Evolutionary conservation across 2,888 invertebrate genomes (phyloP), one percentile per base, ranked within the genome.

Genomic region (Yponomeuta sedellus): DNA sequence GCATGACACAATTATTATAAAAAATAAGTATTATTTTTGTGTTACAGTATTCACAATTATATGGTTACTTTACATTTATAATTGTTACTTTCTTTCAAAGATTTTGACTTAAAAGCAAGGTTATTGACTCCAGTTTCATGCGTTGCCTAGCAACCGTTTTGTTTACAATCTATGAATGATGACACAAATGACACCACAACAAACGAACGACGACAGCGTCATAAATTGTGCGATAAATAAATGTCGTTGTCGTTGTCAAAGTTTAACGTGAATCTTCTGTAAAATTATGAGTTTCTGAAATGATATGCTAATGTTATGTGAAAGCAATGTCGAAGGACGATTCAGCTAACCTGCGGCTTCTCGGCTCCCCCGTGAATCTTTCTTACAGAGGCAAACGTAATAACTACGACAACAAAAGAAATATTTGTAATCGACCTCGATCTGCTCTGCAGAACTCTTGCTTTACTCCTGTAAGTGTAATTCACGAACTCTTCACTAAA

Each of bases 301-400:
- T 40, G 28, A 25, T 19, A 34, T 65, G 40, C 59, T 28, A 59
- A 28, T 59, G 22, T 59, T 65, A 3, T 34, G 11, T 28, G 71
- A 72, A 74, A 81, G 82, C 79, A 79, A 91, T 90, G 90, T 90
- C 91, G 74, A 90, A 89, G 75, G 90, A 91, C 74, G 88, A 81
- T 71, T 34, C 68, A 20, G 22, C 62, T 28, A 89, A 85, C 69
- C 73, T 91, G 71, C 83, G 91, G 70, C 79, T 91, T 66, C 76
- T 87, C 57, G 91, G 91, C 69, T 90, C 91, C 59, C 91, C 90
- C 69, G 89, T 91, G 67, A 90, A 90, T 72, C 77, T 91, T 52
- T 82, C 85, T 0, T 86, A 88, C 67, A 79, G 90, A 68, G 80
- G 78, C 70, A 90, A 89, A 74, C 34, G 34, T 34, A 52, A 52